A percentile compares a stretch with the other conserved stretches of the same genome.
Conservation (phyloP, 2,113 vertebrate species). For the Pelecanoides urinatrix region DNA sequence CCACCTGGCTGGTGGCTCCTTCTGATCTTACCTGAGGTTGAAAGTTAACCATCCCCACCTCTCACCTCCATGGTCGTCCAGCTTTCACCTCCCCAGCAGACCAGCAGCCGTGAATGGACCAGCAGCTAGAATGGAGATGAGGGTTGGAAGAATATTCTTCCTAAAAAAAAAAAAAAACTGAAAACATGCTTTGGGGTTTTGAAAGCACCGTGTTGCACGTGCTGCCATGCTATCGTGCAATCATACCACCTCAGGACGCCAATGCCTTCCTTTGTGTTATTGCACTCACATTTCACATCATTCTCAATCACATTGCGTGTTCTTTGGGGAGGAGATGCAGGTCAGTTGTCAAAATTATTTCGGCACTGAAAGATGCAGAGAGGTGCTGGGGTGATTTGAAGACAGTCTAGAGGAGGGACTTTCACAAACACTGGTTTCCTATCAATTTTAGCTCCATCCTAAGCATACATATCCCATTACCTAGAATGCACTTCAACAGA, state of each 20-base stretch:
- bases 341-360: background rate
- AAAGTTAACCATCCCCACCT: background rate
- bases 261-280: background rate
- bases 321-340: background rate
- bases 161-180: background rate
- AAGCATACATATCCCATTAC: background rate
- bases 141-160: background rate
- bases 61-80: background rate
- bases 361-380: background rate
- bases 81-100: background rate
- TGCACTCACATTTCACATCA: accelerated
- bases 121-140: background rate
- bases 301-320: background rate
- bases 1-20: background rate
- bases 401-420: background rate
- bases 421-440: background rate
- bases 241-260: accelerated
- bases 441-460: background rate
- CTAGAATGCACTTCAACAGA: conserved; percentile 28
- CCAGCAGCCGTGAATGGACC: background rate
- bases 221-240: background rate
- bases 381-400: background rate
- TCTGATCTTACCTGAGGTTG: background rate
- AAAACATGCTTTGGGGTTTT: background rate
- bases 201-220: background rate